Percentiles rank a stretch among this genome's conserved stretches.
Evolutionary conservation across 2,113 vertebrate genomes (phyloP).

Genomic region (Scalopus aquaticus): DNA sequence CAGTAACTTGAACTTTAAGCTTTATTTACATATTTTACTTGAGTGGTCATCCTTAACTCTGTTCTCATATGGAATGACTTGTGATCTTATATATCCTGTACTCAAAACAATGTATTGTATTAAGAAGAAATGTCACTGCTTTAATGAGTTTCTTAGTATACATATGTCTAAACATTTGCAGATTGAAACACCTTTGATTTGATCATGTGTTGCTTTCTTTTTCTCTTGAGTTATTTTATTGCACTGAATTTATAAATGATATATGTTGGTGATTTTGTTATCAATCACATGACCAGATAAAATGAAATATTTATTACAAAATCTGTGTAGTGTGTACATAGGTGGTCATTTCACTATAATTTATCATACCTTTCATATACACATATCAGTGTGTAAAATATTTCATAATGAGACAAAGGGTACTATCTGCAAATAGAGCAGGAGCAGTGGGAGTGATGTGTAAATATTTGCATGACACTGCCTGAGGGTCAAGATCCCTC

Average conservation of each 20-base stretch:
- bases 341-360: background rate
- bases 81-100: background rate
- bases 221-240: background rate
- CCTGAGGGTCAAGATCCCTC: too few relatives aligned
- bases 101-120: background rate
- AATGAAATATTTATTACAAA: background rate
- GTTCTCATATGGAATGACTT: background rate
- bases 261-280: background rate
- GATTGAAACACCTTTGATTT: background rate
- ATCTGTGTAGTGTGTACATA: background rate
- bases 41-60: background rate
- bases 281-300: background rate
- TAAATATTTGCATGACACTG: background rate
- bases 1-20: background rate
- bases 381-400: background rate
- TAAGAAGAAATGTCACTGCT: background rate
- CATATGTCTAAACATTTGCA: background rate
- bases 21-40: background rate
- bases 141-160: too few relatives aligned
- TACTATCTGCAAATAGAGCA: background rate
- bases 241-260: background rate
- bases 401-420: background rate
- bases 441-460: background rate
- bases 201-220: background rate
- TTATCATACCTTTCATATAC: background rate